Conservation (phyloP, 1,140 invertebrate species). For the Hyphantria cunea region DNA sequence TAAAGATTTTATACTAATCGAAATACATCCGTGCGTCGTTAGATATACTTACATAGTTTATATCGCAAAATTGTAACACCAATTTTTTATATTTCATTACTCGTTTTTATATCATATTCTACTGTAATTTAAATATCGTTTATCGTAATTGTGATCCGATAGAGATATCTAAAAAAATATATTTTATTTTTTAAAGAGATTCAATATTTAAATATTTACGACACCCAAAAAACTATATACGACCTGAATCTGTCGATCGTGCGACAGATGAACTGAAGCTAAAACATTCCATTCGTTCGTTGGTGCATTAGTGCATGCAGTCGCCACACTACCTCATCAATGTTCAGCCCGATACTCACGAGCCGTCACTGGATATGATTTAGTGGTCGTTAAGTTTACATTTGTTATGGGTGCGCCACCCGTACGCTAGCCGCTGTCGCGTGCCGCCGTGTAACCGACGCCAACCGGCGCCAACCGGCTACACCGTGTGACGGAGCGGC, state of each 20-base stretch:
- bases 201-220: no score
- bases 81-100: constrained; percentile 42
- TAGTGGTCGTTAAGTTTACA: constrained; percentile 25
- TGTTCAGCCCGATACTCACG: constrained; percentile 19
- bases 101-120: constrained; percentile 39
- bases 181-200: no score
- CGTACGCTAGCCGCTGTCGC: no score
- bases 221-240: no score
- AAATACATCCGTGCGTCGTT: constrained; percentile 46
- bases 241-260: no score
- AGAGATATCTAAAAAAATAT: constrained; percentile 24
- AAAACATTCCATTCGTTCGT: no score
- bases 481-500: no score
- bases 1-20: constrained; percentile 52
- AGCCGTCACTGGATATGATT: constrained; percentile 14
- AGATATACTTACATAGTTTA: constrained; percentile 42
- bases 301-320: no score
- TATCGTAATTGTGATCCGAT: constrained; percentile 19
- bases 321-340: constrained; percentile 21
- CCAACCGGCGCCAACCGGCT: no score
- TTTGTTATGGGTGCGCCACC: constrained; percentile 27
- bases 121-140: constrained; percentile 27
- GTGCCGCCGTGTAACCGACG: no score
- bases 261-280: no score
- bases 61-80: constrained; percentile 43